phyloP scores from a whole-genome alignment of 2,888 invertebrate genomes.

The Nemotelus pantherinus region DNA sequence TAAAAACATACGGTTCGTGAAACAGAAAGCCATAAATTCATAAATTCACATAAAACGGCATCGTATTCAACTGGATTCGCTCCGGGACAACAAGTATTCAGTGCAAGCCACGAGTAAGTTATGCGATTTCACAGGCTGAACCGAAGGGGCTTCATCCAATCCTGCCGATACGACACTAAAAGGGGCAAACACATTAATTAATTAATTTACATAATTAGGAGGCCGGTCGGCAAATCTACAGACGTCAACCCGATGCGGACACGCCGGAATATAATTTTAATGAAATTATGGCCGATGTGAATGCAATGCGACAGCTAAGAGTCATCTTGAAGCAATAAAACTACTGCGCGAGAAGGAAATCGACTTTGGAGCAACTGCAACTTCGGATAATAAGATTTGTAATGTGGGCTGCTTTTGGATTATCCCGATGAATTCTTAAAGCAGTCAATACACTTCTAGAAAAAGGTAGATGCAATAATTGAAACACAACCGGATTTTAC shows the following conservation, averaged over 20 bases:
- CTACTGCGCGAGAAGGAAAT: slow-evolving; percentile 4
- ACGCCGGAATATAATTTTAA: slow-evolving; percentile 25
- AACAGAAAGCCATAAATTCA: background rate
- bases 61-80: slow-evolving; percentile 1
- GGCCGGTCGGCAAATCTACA: slow-evolving; percentile 22
- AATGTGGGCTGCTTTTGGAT: background rate
- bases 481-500: too few species aligned
- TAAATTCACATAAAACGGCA: slow-evolving; percentile 9
- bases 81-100: slow-evolving; percentile 14
- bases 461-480: too few species aligned
- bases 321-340: slow-evolving; percentile 23
- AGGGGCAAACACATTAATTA: slow-evolving; percentile 30
- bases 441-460: slow-evolving; percentile 4
- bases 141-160: too few species aligned
- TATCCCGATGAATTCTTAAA: background rate
- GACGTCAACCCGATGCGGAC: slow-evolving; percentile 13
- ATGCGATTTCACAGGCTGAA: too few species aligned
- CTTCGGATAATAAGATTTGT: background rate
- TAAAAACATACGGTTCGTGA: slow-evolving; percentile 15
- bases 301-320: slow-evolving; percentile 31
- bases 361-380: background rate
- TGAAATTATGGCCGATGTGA: slow-evolving; percentile 29
- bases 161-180: slow-evolving; percentile 4
- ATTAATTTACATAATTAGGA: slow-evolving; percentile 40
- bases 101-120: too few species aligned